These are phyloP conservation scores for Dipodomys ordii DNA, from an alignment of 2,113 vertebrate genomes.

Conservation along the genomic window DNA sequence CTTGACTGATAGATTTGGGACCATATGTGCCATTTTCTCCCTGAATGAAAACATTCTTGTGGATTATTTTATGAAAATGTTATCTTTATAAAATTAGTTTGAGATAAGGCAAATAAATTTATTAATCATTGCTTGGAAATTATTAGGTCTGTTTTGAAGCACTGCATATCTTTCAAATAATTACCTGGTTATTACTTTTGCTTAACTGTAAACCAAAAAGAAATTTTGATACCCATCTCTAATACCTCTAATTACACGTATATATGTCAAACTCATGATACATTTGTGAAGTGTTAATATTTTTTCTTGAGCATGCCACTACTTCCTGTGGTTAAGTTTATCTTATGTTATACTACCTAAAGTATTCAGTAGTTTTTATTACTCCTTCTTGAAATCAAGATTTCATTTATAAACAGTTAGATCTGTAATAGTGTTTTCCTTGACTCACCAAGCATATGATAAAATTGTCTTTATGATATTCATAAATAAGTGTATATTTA, in stretches of 20 bases:
- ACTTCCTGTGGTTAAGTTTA: not conserved
- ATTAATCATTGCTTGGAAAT: not conserved
- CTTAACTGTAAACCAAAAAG: not conserved
- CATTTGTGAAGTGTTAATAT: not conserved
- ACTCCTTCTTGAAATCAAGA: not conserved
- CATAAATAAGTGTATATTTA: not conserved
- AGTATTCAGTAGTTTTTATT: not conserved
- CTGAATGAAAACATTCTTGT: constrained; percentile 10
- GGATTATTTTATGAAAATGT: not conserved
- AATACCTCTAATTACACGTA: not conserved
- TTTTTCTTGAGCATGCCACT: not conserved
- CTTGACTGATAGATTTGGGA: constrained; percentile 34
- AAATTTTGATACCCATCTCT: not conserved
- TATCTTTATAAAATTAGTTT: not conserved
- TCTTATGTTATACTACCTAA: not conserved
- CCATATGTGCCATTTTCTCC: no score
- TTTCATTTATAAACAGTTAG: not conserved
- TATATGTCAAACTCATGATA: no score
- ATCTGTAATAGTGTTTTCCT: not conserved
- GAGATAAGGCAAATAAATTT: not conserved
- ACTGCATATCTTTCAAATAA: not conserved
- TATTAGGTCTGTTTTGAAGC: not conserved
- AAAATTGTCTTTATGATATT: not conserved
- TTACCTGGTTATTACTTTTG: not conserved
- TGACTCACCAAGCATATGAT: not conserved